Evolutionary conservation across 2,888 invertebrate genomes (phyloP).

Genomic region (Mantis religiosa): DNA sequence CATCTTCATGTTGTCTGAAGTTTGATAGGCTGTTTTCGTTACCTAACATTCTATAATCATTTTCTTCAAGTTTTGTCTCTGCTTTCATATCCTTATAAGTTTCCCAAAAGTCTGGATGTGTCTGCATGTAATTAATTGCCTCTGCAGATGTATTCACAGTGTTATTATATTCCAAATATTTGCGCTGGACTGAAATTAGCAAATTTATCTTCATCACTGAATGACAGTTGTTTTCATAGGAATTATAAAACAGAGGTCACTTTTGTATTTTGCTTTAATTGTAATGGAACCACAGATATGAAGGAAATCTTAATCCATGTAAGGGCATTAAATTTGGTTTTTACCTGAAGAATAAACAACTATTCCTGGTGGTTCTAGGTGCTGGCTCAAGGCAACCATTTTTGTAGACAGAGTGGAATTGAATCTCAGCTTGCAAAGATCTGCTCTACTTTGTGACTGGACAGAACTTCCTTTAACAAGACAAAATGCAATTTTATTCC

Average conservation of each 20-base stretch:
- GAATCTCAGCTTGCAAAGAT: conserved; percentile 65
- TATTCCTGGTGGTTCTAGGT: conserved; percentile 65
- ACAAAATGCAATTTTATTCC: background rate
- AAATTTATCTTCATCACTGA: background rate
- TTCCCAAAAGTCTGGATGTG: conserved; percentile 42
- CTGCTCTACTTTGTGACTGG: conserved; percentile 41
- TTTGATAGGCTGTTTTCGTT: background rate
- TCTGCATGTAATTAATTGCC: conserved; percentile 45
- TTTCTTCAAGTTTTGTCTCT: background rate
- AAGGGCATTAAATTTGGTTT: conserved; percentile 2
- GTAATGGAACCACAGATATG: background rate
- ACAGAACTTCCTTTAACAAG: conserved; percentile 29
- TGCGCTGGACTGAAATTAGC: conserved; percentile 39
- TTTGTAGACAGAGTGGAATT: conserved; percentile 64
- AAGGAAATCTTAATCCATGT: background rate
- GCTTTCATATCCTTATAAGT: conserved; percentile 25
- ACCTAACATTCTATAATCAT: background rate
- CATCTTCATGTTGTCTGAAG: conserved; percentile 19
- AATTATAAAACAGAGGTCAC: no score
- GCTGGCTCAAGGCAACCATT: conserved; percentile 61
- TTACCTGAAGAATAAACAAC: conserved; percentile 67
- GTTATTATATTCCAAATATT: conserved; percentile 43
- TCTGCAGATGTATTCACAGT: conserved; percentile 49
- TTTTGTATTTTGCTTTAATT: background rate
- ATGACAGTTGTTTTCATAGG: no score